Evolutionary conservation across 2,888 invertebrate genomes (phyloP), one percentile per base, ranked within the genome.

Genomic region (Cerceris ruficornis): DNA sequence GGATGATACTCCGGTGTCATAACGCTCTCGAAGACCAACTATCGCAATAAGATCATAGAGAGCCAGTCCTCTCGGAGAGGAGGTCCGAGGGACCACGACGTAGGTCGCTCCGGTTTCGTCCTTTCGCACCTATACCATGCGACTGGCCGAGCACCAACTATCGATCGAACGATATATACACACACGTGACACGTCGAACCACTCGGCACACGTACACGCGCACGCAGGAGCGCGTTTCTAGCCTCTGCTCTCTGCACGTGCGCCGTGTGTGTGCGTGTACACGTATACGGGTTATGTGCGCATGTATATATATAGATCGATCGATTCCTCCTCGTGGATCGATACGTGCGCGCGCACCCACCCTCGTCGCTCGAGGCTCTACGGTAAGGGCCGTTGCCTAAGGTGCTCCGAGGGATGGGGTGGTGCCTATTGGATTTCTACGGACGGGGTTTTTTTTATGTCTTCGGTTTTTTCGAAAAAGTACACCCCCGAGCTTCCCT

Each of bases 281-380:
- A 46, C 42, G 70, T 59, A 75, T 59, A 77, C 69, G 50, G 58
- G 64, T 17, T 59, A 65, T 60, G 65, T 60, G 69, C 42, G 60
- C 70, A 59, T 73, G 79, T 70, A 57, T 75, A 80, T 82, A 80
- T 75, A 82, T 83, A 80, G 83, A 83, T 83, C 82, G 83, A 83
- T 83, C 83, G 83, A 83, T 83, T 83, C 72, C 74, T 73, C 52
- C 62, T 64, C 82, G 28, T 82, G 82, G 83, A 83, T 83, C 83
- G 83, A 83, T 83, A 80, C 75, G 49, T 82, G 83, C 82, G 83
- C 83, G 83, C 83, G 83, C 83, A 83, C 65, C 58, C 43, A 69
- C 65, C 72, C 75, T 65, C 55, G 67, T 69, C 69, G 73, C 54
- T 70, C 72, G 69, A 70, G 67, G 50, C 69, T 50, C 68, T 52